Conservation (phyloP, 2,113 vertebrate genomes). For the Oophaga pumilio region DNA sequence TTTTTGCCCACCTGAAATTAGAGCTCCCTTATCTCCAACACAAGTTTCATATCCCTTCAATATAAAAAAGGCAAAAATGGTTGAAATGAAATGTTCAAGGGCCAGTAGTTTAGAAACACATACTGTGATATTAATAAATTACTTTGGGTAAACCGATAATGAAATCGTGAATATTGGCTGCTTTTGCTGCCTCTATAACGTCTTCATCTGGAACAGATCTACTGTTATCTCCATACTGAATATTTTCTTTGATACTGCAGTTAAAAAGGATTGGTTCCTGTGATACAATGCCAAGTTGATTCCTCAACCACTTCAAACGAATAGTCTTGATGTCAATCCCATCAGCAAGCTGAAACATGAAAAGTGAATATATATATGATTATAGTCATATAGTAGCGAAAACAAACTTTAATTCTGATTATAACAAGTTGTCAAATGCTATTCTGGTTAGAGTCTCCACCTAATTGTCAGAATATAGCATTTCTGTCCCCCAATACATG, state of each 20-base stretch:
- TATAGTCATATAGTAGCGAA: no score
- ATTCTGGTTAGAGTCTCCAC: no score
- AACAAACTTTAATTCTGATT: no score
- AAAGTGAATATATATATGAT: no score
- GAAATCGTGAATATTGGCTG: constrained; percentile 69
- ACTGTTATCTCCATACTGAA: constrained; percentile 66
- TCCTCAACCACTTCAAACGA: constrained; percentile 63
- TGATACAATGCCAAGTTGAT: constrained; percentile 66
- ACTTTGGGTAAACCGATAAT: constrained; percentile 68
- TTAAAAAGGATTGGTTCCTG: constrained; percentile 71
- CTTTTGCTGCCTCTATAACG: constrained; percentile 66
- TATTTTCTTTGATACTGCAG: constrained; percentile 69
- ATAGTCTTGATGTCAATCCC: constrained; percentile 65
- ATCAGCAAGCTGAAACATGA: constrained; percentile 68
- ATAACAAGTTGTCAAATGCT: no score
- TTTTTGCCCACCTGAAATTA: constrained; percentile 68
- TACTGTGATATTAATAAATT: not conserved
- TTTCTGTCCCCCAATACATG: no score
- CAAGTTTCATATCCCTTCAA: constrained; percentile 66
- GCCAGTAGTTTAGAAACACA: not conserved
- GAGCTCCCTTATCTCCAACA: constrained; percentile 67
- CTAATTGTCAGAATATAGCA: no score
- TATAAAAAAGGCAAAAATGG: constrained; percentile 23
- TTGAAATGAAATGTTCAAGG: not conserved
- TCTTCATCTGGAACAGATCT: constrained; percentile 65